Evolutionary conservation across 1,140 invertebrate species (phyloP), one percentile per base, ranked within the genome.

Genomic region (Papilio glaucus): DNA sequence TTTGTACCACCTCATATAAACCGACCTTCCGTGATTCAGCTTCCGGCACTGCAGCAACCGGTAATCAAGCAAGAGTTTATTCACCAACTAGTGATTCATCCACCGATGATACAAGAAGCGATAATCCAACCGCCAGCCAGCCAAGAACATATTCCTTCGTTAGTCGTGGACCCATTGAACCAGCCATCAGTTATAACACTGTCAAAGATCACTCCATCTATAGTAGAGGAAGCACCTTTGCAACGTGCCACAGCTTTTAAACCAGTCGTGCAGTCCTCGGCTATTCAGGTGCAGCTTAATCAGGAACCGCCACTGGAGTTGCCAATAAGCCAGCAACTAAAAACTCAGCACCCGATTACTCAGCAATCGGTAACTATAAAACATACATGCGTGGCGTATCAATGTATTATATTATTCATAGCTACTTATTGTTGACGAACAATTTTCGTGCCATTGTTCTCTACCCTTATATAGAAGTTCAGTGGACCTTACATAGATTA

Each of bases 381-480:
- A 49, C 45, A 49, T 49, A 49, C 45, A 49, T 21, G 45, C 45
- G 45, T 49, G 45, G 45, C 45, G 45, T 49, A 49, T 49, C 45
- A 49, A 49, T 57, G 21, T 57, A 26, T 49, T 57, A 57, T 57
- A 57, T 24, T 53, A 24, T 57, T 57, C 49, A 49, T 49, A 21
- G 45, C 45, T 49, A 21, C 12, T 42, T 42, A n/a, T 42, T 42
- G 13, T n/a, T 42, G 3, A 42, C 2, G 8, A 39, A 39, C 4
- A 8, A 39, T 10, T 10, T 42, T 4, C 12, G n/a, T n/a, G 41
- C n/a, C 41, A 4, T 9, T 39, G 12, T 12, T 6, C 38, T 39
- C 7, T n/a, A n/a, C 13, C 1, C 5, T 49, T 24, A 49, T 15
- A 49, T 21, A 21, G 18, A 49, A 49, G 45, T 49, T 24, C 45